Evolutionary conservation across 2,888 invertebrate genomes (phyloP), one percentile per base, ranked within the genome.

Genomic region (Mamestra brassicae): DNA sequence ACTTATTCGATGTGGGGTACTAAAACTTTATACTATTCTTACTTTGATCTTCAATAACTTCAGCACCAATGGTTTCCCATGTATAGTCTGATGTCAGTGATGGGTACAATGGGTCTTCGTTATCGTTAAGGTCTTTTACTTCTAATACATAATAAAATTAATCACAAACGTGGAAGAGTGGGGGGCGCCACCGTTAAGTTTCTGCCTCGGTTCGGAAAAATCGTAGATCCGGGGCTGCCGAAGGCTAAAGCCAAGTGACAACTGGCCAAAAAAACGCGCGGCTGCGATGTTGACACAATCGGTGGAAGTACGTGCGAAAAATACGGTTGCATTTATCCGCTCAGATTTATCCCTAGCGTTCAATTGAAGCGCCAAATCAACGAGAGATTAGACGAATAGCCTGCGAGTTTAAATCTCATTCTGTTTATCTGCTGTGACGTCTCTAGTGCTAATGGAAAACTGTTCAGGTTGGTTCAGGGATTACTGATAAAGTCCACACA

Each of bases 331-430:
- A n/a, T 60, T 60, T 10, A 17, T 60, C 4, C n/a, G 2, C 38
- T 17, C 38, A 11, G 10, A 10, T 57, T 57, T 57, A 3, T 42
- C 15, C 17, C n/a, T 60, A n/a, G 8, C 73, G 10, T 62, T 57
- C 57, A 61, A 71, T 62, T 47, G n/a, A 57, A 36, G 5, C 36
- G 42, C 50, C 7, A 57, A 57, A 54, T 11, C 34, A 26, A 62
- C n/a, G 64, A 74, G 60, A n/a, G 62, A 38, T 68, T 45, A 13
- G n/a, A n/a, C 42, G 52, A 38, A 36, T 34, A 52, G 36, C 52
- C 15, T 45, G 36, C 17, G 55, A 58, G 62, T 67, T 69, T 54
- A 74, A 79, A 66, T 75, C 60, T 74, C 47, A 68, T 78, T 74
- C 42, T 17, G 36, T 67, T 55, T 50, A 64, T 68, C 55, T 65